Evolutionary conservation across 2,797 vertebrate genomes (phyloP), one percentile per base, ranked within the genome.

Genomic region (Threskiornis aethiopicus): DNA sequence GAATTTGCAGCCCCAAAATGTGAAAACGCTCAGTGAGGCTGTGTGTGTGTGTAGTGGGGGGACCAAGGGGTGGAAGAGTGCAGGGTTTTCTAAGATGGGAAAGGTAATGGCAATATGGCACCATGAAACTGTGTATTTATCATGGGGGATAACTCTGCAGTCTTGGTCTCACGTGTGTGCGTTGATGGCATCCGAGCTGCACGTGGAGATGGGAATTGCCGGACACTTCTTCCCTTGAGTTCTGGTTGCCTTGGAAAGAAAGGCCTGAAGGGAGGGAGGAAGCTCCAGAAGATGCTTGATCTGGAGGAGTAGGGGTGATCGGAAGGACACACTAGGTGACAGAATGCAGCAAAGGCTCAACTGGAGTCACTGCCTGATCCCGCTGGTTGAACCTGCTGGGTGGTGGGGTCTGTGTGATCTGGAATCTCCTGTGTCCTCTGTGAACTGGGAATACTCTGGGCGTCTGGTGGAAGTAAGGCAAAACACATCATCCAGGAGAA

Each of bases 1-100:
- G 73, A 96, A 96, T 96, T 96, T 97, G 72, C 42, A 96, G 81
- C 52, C 35, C 17, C 16, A 24, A 90, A 67, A 82, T 51, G 37
- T 85, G 58, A 90, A 82, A 90, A 46, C 70, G 5, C 21, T 90
- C 22, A 33, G 9, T 66, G 39, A 83, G 15, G 8, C 3, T 13
- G 3, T 14, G 18, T 35, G n/a, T 47, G 25, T 73, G 28, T 42
- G 24, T 61, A 52, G 10, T 37, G 31, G 22, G 6, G 84, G 28
- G 20, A 26, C 12, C 4, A 59, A 54, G 5, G 14, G 13, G 11
- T 64, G 9, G 47, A 70, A 90, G 6, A 80, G 3, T 5, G 16
- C 5, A 44, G 28, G 10, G 7, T 42, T 93, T 88, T 61, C 59
- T 59, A 37, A 78, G 5, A 5, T 73, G 55, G 7, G 24, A 44